Base-by-base conservation (phyloP, 2,113 vertebrate genomes). In the Mola mola region DNA sequence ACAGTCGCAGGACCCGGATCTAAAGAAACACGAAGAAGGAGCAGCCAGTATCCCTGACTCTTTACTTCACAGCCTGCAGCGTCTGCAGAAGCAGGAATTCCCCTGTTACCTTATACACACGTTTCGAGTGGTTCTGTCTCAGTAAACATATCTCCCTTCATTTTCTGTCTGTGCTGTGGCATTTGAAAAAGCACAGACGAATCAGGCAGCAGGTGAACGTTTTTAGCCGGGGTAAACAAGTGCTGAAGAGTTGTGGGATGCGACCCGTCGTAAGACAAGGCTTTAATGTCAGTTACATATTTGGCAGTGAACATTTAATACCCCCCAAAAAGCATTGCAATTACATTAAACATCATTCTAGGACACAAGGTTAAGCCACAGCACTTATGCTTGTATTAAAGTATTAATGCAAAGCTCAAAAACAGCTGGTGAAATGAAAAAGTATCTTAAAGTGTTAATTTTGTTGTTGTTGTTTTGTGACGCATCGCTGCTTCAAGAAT, bases 41-140 rank as follows among this genome's bases (percentile, higher is more conserved):
- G 37, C 24, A 66, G 22, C n/a, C 8, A 1, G 22, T 16, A 2
- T 46, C 63, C 21, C 65, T 43, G 5, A 64, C 75, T 37, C 19
- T 24, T 50, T 8, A 17, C 42, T 60, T 58, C 7, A 5, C 41
- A 17, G 81, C 87, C 86, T 71, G 78, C 86, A 87, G 87, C 80
- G 57, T 28, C 65, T 49, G 24, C 70, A 55, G 6, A 66, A 57
- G 71, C 78, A 82, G 83, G 85, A 89, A 85, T 84, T 86, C 70
- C 86, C 87, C 86, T 29, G 87, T 84, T 70, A 90, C 75, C 66
- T 72, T 81, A 88, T 81, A 63, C 82, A 50, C 44, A 25, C 12
- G 73, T 72, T 78, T 15, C 47, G 31, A 78, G 79, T 72, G 63
- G 69, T 78, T 50, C 50, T n/a, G 66, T 47, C 53, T 68, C 19